These are phyloP conservation scores for Hiodon alosoides DNA, from an alignment of 2,113 vertebrate species.

Conservation along the genomic window DNA sequence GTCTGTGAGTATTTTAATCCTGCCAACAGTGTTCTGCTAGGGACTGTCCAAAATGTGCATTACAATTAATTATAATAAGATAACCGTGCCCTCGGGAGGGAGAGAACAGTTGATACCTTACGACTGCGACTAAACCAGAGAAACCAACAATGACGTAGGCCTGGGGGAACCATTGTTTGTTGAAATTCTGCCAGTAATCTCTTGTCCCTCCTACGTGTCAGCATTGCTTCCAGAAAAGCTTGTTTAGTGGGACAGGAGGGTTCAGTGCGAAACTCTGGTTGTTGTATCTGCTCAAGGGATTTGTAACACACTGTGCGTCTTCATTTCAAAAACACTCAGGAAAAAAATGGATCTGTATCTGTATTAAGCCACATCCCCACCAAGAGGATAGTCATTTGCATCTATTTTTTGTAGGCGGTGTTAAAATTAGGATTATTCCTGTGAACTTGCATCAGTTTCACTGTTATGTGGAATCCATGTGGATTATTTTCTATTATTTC, in stretches of 20 bases:
- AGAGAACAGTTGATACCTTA: too few species aligned
- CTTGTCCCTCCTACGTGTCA: neutral
- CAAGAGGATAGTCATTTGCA: neutral
- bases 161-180: neutral
- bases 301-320: too few species aligned
- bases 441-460: too few species aligned
- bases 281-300: neutral
- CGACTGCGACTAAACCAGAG: too few species aligned
- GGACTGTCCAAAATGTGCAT: slow-evolving; percentile 13
- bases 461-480: too few species aligned
- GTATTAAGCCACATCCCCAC: neutral
- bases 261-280: neutral
- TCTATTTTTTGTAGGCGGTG: neutral
- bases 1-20: neutral
- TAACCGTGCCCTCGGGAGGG: too few species aligned
- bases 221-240: neutral
- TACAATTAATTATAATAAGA: too few species aligned
- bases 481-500: too few species aligned
- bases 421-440: neutral
- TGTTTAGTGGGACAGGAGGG: neutral
- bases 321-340: neutral
- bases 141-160: too few species aligned
- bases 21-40: slow-evolving; percentile 9
- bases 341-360: neutral
- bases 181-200: slow-evolving; percentile 43